Percentiles rank a stretch among this genome's conserved stretches.
Conservation (phyloP, 2,113 vertebrate genomes). For the Callorhinus ursinus region DNA sequence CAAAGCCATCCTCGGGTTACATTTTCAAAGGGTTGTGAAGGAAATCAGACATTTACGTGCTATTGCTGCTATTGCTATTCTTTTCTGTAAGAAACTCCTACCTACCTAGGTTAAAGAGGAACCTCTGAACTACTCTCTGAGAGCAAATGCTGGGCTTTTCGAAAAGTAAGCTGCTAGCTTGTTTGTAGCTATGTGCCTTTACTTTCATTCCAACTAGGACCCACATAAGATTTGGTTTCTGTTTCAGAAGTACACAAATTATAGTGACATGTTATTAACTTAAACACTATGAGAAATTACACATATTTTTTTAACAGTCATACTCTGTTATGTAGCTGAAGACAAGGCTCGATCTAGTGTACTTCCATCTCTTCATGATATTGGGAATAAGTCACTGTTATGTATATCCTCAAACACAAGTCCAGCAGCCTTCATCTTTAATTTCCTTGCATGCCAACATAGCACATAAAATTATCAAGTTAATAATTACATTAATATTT, state of each 20-base stretch:
- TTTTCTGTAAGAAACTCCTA: constrained; percentile 73
- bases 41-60: constrained; percentile 84
- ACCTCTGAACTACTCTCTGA: constrained; percentile 65
- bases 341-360: constrained; percentile 51
- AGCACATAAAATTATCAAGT: constrained; percentile 73
- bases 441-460: constrained; percentile 43
- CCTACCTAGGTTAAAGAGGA: constrained; percentile 70
- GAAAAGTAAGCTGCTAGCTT: constrained; percentile 49
- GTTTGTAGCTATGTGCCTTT: constrained; percentile 41
- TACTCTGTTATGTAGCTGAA: constrained; percentile 50
- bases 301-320: constrained; percentile 34
- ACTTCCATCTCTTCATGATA: constrained; percentile 65
- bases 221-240: constrained; percentile 66
- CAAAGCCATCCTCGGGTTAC: constrained; percentile 74
- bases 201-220: constrained; percentile 65
- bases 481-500: constrained; percentile 75
- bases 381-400: constrained; percentile 71
- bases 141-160: constrained; percentile 63
- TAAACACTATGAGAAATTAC: constrained; percentile 68
- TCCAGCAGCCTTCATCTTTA: constrained; percentile 50
- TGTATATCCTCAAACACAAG: not conserved
- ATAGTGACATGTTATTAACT: constrained; percentile 79
- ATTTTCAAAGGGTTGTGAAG: constrained; percentile 85
- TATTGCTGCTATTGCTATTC: constrained; percentile 76
- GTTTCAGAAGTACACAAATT: constrained; percentile 72